Conservation (phyloP, 2,888 invertebrate genomes). For the Prosapia bicincta region DNA sequence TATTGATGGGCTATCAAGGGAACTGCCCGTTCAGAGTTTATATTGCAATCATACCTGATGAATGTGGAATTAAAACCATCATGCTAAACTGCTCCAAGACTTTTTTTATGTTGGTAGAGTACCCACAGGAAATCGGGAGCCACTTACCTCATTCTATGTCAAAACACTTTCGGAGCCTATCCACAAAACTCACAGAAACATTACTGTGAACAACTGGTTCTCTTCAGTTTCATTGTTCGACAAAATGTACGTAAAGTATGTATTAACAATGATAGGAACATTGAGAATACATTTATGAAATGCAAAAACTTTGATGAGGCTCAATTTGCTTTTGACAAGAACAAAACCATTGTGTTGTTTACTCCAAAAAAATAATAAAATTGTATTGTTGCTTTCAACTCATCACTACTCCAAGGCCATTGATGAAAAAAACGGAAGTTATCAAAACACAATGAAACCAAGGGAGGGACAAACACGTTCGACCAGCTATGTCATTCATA, state of each 20-base stretch:
- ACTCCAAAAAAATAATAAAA: too few relatives aligned
- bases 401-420: slow-evolving; percentile 36
- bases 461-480: slow-evolving; percentile 39
- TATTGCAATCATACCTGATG: slow-evolving; percentile 21
- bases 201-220: slow-evolving; percentile 33
- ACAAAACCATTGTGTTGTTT: slow-evolving; percentile 39
- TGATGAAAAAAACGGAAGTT: slow-evolving; percentile 37
- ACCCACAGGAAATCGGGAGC: slow-evolving; percentile 5
- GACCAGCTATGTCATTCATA: slow-evolving; percentile 17
- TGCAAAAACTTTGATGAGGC: slow-evolving; percentile 34
- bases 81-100: slow-evolving; percentile 21
- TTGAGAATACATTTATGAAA: slow-evolving; percentile 36
- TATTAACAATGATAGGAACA: slow-evolving; percentile 33
- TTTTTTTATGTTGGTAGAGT: slow-evolving; percentile 30
- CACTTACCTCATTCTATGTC: slow-evolving; percentile 31
- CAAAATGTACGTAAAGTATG: slow-evolving; percentile 32
- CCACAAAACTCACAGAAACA: slow-evolving; percentile 28
- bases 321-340: slow-evolving; percentile 40
- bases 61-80: slow-evolving; percentile 26
- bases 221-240: slow-evolving; percentile 28
- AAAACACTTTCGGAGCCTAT: slow-evolving; percentile 25
- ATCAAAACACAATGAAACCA: slow-evolving; percentile 39
- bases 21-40: slow-evolving; percentile 29
- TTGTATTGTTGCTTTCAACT: slow-evolving; percentile 39
- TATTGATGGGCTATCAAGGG: slow-evolving; percentile 22